Conservation (phyloP, 1,140 invertebrate species). For the Drosophila nasuta region DNA sequence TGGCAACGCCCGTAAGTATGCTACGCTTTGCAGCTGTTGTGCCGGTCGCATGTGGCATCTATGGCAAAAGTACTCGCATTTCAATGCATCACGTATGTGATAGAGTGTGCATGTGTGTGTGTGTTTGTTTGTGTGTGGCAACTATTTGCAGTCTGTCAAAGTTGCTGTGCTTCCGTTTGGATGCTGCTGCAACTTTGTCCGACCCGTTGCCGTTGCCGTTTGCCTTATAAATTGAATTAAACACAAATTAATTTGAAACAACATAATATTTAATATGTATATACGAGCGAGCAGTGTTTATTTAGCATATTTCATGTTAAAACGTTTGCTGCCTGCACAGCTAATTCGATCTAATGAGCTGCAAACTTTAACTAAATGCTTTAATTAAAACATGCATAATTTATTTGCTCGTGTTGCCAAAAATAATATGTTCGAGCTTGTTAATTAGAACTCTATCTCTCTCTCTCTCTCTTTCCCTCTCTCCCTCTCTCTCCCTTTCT, state of each 20-base stretch:
- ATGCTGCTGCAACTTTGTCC: conserved; percentile 8
- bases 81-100: not conserved
- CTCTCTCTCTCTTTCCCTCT: too few relatives aligned
- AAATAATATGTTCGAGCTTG: not conserved
- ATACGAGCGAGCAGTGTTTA: not conserved
- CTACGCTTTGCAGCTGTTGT: conserved; percentile 7
- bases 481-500: too few relatives aligned
- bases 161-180: conserved; percentile 26
- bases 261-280: conserved; percentile 10
- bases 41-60: conserved; percentile 17
- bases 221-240: conserved; percentile 43
- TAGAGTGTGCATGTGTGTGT: not conserved
- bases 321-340: not conserved
- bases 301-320: not conserved
- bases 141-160: conserved; percentile 39
- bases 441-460: not conserved
- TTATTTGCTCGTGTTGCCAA: not conserved
- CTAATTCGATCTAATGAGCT: conserved; percentile 5
- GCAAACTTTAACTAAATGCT: conserved; percentile 6
- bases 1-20: conserved; percentile 24
- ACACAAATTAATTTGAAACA: conserved; percentile 43
- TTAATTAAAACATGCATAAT: conserved; percentile 28
- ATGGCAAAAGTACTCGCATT: conserved; percentile 1
- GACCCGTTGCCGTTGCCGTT: conserved; percentile 6
- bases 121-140: conserved; percentile 1